Conservation (phyloP, 1,140 invertebrate species). For the Palaemon carinicauda region DNA sequence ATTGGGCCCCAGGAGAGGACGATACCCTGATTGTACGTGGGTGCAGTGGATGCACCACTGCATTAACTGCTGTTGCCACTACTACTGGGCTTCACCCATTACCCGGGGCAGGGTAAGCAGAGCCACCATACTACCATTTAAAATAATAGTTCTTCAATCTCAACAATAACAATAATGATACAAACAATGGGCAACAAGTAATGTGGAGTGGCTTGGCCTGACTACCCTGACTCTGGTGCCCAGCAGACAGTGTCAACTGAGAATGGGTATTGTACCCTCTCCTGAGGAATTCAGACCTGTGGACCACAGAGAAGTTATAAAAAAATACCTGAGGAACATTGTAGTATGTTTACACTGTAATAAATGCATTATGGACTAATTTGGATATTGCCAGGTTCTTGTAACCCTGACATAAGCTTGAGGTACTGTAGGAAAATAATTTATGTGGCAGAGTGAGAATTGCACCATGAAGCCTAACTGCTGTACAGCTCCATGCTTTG, state of each 20-base stretch:
- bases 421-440: constrained; percentile 58
- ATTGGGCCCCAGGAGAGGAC: constrained; percentile 50
- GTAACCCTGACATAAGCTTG: constrained; percentile 51
- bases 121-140: constrained; percentile 52
- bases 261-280: constrained; percentile 46
- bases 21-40: constrained; percentile 55
- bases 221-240: constrained; percentile 40
- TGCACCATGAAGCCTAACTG: constrained; percentile 40
- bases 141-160: constrained; percentile 57
- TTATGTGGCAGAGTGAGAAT: constrained; percentile 49
- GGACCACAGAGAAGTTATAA: constrained; percentile 58
- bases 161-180: constrained; percentile 56
- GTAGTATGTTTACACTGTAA: constrained; percentile 53
- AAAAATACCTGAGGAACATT: constrained; percentile 59
- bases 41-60: constrained; percentile 12
- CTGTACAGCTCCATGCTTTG: constrained; percentile 23
- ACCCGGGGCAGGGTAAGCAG: constrained; percentile 37
- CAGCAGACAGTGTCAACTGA: constrained; percentile 50
- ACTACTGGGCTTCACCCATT: constrained; percentile 43
- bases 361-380: constrained; percentile 58
- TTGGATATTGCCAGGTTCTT: constrained; percentile 54
- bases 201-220: constrained; percentile 46
- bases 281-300: constrained; percentile 55
- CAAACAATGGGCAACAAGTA: constrained; percentile 57
- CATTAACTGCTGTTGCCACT: constrained; percentile 32